Percentiles rank a stretch among this genome's conserved stretches.
Evolutionary conservation across 2,888 invertebrate species (phyloP).

Genomic region (Cataglyphis livida): DNA sequence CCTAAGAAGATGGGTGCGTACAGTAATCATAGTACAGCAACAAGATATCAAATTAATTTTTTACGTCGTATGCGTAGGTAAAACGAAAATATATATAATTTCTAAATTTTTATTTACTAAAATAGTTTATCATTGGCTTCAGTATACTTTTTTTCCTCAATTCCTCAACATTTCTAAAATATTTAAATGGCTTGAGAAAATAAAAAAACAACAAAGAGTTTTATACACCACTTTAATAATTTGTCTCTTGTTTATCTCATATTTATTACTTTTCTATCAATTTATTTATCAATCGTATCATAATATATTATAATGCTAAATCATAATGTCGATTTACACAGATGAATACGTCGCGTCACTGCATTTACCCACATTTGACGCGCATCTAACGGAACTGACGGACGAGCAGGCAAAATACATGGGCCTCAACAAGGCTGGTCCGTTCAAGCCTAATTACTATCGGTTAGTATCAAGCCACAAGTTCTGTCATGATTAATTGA

Average conservation of each 20-base stretch:
- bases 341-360: constrained; percentile 99
- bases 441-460: constrained; percentile 99
- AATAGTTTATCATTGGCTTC: not conserved
- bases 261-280: not conserved
- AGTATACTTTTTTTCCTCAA: not conserved
- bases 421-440: constrained; percentile 98
- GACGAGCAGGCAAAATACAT: constrained; percentile 99
- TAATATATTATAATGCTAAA: not conserved
- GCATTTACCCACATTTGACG: constrained; percentile 98
- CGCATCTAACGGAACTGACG: constrained; percentile 97
- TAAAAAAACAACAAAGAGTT: not conserved
- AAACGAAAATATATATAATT: not conserved
- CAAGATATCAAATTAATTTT: not conserved
- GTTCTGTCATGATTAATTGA: constrained; percentile 12
- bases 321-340: constrained; percentile 81
- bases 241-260: not conserved
- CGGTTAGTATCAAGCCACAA: constrained; percentile 87
- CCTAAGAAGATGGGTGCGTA: constrained; percentile 98
- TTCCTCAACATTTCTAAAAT: not conserved
- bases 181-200: not conserved
- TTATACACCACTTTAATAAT: not conserved
- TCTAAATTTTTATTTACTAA: not conserved
- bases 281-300: not conserved
- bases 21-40: not conserved
- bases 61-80: not conserved